phyloP scores from a whole-genome alignment of 2,797 vertebrate genomes.

The Discoglossus pictus region DNA sequence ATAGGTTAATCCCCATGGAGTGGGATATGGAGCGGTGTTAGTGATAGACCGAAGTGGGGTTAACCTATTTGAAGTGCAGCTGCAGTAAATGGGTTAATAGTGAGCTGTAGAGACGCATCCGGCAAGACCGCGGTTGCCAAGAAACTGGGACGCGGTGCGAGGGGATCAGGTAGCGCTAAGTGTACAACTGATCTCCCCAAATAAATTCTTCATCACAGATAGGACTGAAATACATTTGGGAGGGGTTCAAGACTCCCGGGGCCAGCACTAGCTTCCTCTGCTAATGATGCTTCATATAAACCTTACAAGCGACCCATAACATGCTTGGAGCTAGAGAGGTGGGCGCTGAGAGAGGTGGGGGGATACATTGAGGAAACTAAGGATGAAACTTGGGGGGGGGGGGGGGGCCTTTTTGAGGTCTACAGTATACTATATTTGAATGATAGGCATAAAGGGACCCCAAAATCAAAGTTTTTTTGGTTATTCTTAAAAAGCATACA shows the following conservation, averaged over 20 bases:
- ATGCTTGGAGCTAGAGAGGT: conserved; percentile 9
- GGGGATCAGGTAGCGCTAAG: conserved; percentile 62
- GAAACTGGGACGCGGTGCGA: conserved; percentile 60
- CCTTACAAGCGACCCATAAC: conserved; percentile 3
- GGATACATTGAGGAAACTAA: too few relatives aligned
- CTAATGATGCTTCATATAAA: conserved; percentile 5
- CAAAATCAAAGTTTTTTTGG: too few relatives aligned
- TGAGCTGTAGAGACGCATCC: conserved; percentile 47
- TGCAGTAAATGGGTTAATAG: conserved; percentile 15
- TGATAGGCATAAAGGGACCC: too few relatives aligned
- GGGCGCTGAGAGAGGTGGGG: too few relatives aligned
- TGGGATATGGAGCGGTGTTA: too few relatives aligned
- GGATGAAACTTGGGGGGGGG: too few relatives aligned
- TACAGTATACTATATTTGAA: too few relatives aligned
- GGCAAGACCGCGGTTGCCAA: conserved; percentile 60
- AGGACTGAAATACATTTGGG: conserved; percentile 32
- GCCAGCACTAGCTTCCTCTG: conserved; percentile 11
- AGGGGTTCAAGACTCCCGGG: not conserved
- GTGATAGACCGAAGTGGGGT: not conserved
- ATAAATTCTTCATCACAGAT: conserved; percentile 66
- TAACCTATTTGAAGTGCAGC: not conserved
- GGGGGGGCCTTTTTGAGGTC: too few relatives aligned
- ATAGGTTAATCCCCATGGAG: too few relatives aligned
- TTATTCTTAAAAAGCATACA: too few relatives aligned
- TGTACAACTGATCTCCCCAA: conserved; percentile 69